Base-by-base conservation (phyloP, 2,888 invertebrate genomes). In the Rhopalosiphum nymphaeae region DNA sequence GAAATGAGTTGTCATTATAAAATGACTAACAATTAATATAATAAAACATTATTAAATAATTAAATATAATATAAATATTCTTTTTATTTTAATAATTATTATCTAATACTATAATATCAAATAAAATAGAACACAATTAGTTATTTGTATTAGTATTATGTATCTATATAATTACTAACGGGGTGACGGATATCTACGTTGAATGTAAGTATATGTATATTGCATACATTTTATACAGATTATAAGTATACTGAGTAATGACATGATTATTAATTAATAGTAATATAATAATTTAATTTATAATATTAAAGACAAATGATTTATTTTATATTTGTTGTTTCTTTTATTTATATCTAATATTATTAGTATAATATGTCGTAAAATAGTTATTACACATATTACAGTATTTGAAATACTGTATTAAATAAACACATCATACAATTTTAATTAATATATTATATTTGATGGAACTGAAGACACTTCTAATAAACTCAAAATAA, bases 1-100 rank as follows among this genome's bases (percentile, higher is more conserved):
- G 29, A 49, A 90, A 67, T 49, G 10, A 67, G n/a, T 36, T 90
- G 67, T 67, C 90, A n/a, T n/a, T 61, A 61, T 67, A 90, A 67
- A n/a, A 67, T 36, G n/a, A 36, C 16, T 7, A 36, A 4, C 16
- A 67, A 67, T 67, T n/a, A 67, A 16, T n/a, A 16, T n/a, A 67
- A n/a, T 67, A 67, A 67, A n/a, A 67, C n/a, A 67, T 67, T n/a
- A 36, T 36, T 21, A 21, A 36, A 16, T 36, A 36, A 16, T 13
- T 36, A 67, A 67, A 16, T 7, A 16, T 16, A 36, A 67, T 21
- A 36, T 1, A n/a, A 53, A 53, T 53, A 21, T 53, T 21, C 16
- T 53, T 53, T 67, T n/a, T 67, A 16, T 67, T 67, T 67, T 1
- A n/a, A n/a, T n/a, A 16, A 16, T 16, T 53, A 53, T 53, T 67